Base-by-base conservation (phyloP, 2,888 invertebrate genomes). In the Rhagonycha fulva region DNA sequence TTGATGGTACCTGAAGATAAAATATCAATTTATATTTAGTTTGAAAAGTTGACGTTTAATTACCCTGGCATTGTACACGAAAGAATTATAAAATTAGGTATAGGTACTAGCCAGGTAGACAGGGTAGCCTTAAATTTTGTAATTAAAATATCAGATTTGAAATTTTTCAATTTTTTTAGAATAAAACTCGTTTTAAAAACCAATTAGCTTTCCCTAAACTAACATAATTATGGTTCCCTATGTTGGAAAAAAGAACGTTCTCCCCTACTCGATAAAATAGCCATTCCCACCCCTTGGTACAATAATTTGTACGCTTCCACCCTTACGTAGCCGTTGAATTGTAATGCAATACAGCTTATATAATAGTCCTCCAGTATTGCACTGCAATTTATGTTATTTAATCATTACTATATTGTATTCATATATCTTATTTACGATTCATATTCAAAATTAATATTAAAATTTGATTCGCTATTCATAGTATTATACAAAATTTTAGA, bases 161-260 rank as follows among this genome's bases (percentile, higher is more conserved):
- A 75, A 76, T 75, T 79, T 77, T 75, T 78, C 79, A 75, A 74
- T 76, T 76, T 78, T 78, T 75, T 71, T 75, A 78, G 73, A 77
- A 74, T 81, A 77, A 77, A 78, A 81, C 82, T 82, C 82, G 84
- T 83, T 86, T 87, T 87, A 86, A 87, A 87, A 87, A 86, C 85
- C 86, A 87, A 87, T 87, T 87, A 86, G 85, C 84, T 82, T 81
- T 82, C 84, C 85, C 84, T 84, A 77, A 82, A 82, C 84, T 85
- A 86, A 86, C 84, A 85, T 85, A 87, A 87, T 87, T 86, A 86
- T 85, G 79, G 83, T 82, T 83, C 84, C 83, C 83, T 82, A 80
- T 71, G 77, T 66, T 24, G 76, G 78, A 80, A 83, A 81, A 85
- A 85, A 82, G 82, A 82, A 79, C 78, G 77, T 83, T 84, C 82